A percentile compares a stretch with the other conserved stretches of the same genome.
phyloP scores from a whole-genome alignment of 1,140 invertebrate species.

The Bombus picipes region DNA sequence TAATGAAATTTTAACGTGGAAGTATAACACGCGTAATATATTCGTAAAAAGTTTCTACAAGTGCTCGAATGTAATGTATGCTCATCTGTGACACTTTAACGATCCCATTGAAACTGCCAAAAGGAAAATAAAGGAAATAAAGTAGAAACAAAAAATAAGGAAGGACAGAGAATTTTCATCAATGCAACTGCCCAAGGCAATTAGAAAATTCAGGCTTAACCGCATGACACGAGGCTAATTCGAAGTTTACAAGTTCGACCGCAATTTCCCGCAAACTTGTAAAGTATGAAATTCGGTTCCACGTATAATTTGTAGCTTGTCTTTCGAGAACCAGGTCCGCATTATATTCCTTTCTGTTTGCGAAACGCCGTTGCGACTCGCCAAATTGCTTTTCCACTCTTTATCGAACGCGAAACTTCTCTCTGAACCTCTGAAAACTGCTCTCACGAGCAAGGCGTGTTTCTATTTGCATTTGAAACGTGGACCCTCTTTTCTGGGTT shows the following conservation, averaged over 20 bases:
- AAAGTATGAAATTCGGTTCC: not conserved
- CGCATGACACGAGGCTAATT: not conserved
- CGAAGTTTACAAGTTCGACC: not conserved
- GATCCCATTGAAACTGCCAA: too few relatives aligned
- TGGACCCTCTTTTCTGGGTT: not conserved
- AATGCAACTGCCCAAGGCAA: not conserved
- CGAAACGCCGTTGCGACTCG: not conserved
- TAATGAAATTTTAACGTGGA: too few relatives aligned
- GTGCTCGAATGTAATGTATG: too few relatives aligned
- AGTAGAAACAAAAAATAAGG: too few relatives aligned
- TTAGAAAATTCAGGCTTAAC: not conserved
- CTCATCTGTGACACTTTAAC: too few relatives aligned
- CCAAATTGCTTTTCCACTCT: constrained; percentile 34
- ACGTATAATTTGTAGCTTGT: not conserved
- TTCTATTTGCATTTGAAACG: constrained; percentile 46
- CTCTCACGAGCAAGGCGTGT: constrained; percentile 1
- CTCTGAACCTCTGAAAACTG: not conserved
- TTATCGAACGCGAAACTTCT: constrained; percentile 32
- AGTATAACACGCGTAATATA: too few relatives aligned
- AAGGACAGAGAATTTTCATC: not conserved
- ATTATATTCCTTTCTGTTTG: not conserved
- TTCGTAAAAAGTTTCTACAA: too few relatives aligned
- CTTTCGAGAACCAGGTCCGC: not conserved
- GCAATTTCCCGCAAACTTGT: not conserved
- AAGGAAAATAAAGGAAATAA: too few relatives aligned